Evolutionary conservation across 2,888 invertebrate genomes (phyloP).

Genomic region (Chloroclystis v-ata): DNA sequence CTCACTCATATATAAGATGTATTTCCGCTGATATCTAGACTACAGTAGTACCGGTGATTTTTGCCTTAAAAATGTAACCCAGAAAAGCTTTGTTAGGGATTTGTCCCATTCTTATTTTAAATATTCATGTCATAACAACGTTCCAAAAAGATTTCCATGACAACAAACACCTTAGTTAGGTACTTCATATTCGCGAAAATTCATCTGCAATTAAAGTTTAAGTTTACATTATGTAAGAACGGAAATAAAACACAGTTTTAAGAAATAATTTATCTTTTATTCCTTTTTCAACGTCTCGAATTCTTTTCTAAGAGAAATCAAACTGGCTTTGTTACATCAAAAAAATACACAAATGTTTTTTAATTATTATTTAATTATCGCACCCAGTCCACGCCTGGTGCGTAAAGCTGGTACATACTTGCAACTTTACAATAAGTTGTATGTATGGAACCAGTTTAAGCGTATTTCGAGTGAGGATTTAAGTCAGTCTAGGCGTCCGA

Average conservation of each 20-base stretch:
- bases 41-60: too few relatives aligned
- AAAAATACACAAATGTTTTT: slow-evolving; percentile 74
- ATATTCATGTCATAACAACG: too few relatives aligned
- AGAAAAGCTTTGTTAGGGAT: too few relatives aligned
- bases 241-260: slow-evolving; percentile 67
- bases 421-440: slow-evolving; percentile 1
- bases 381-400: slow-evolving; percentile 44
- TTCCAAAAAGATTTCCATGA: too few relatives aligned
- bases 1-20: too few relatives aligned
- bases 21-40: too few relatives aligned
- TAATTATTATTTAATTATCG: slow-evolving; percentile 58
- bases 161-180: too few relatives aligned
- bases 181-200: too few relatives aligned
- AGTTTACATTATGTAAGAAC: too few relatives aligned
- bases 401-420: slow-evolving; percentile 9
- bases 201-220: too few relatives aligned
- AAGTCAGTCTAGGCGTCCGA: slow-evolving; percentile 18
- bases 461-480: slow-evolving; percentile 21
- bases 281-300: slow-evolving; percentile 71
- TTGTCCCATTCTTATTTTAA: too few relatives aligned
- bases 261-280: slow-evolving; percentile 77
- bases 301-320: slow-evolving; percentile 76
- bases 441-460: slow-evolving; percentile 10
- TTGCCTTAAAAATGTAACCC: too few relatives aligned
- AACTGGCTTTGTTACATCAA: slow-evolving; percentile 76